Evolutionary conservation across 30 jellyfish, hydroid and myxozoan genomes (phyloP).

Genomic region (Chrysaora quinquecirrha): DNA sequence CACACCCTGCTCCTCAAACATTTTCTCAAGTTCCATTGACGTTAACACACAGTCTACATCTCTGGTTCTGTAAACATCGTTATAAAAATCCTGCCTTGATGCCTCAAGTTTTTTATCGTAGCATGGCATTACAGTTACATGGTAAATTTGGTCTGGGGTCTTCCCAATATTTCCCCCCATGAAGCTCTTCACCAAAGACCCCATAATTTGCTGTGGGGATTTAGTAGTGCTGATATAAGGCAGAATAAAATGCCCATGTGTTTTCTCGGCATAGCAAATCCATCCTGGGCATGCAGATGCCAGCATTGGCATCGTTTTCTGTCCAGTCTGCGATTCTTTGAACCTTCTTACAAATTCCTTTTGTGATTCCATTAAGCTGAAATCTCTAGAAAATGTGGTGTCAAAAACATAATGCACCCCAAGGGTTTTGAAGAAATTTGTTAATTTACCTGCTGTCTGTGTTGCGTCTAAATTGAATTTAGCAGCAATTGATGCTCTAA

Average conservation of each 20-base stretch:
- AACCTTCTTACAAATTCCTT: conserved; percentile 86
- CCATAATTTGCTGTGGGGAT: conserved; percentile 99
- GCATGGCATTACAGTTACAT: conserved; percentile 96
- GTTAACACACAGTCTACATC: conserved; percentile 97
- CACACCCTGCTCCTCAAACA: conserved; percentile 76
- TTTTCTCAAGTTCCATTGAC: conserved; percentile 88
- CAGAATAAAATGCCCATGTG: conserved; percentile 81
- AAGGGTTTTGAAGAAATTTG: conserved; percentile 80
- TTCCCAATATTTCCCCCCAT: conserved; percentile 64
- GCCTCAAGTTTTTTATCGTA: conserved; percentile 98
- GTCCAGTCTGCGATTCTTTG: conserved; percentile 48
- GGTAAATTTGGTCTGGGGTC: conserved; percentile 83
- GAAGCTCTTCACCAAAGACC: conserved; percentile 80
- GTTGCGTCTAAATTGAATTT: conserved; percentile 45
- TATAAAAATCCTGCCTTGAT: conserved; percentile 87
- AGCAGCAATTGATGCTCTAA: conserved; percentile 95
- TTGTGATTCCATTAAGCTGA: conserved; percentile 84
- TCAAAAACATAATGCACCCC: conserved; percentile 92
- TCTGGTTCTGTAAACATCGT: conserved; percentile 75
- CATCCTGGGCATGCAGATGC: conserved; percentile 99
- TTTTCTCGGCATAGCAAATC: conserved; percentile 99
- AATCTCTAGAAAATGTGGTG: conserved; percentile 81
- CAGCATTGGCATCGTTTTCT: conserved; percentile 69
- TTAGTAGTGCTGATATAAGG: conserved; percentile 91
- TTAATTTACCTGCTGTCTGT: conserved; percentile 63